Base-by-base conservation (phyloP, 1,140 invertebrate genomes). In the Zeugodacus cucurbitae region DNA sequence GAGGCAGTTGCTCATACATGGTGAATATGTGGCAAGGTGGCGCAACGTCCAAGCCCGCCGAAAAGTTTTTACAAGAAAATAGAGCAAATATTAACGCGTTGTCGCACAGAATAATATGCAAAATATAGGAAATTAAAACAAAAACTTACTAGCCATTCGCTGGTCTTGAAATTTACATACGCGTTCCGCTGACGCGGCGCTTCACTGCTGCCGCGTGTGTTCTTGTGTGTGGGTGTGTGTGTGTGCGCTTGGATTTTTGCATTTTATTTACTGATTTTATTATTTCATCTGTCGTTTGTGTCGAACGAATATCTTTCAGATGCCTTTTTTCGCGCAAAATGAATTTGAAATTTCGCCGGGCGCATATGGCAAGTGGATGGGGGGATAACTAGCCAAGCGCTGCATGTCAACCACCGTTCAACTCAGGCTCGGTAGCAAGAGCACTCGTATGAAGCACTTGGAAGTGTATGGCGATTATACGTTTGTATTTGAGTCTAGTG, bases 221-320 rank as follows among this genome's bases (percentile, higher is more conserved):
- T 11, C 32, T 10, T 14, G 14, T 34, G 29, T 70, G 17, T 70
- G 64, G 37, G 32, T 78, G 70, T 11, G 41, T 78, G 20, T 44
- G 22, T 44, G 74, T 22, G 22, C 4, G 74, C 22, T 2, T 48
- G 11, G 10, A 48, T 82, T 82, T 82, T 82, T 54, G 41, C 74
- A 82, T 54, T 82, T 82, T 82, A 82, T 82, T 82, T 82, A n/a
- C 44, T 82, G 41, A 82, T 82, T 82, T 82, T 82, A 82, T 82
- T 82, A 48, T 48, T 82, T 82, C 44, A 26, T 48, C 26, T 82
- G 74, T 48, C 74, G 41, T 82, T 82, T 82, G n/a, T 82, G 74
- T 29, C 44, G 74, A 82, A 82, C 41, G 74, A 82, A 82, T 82
- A 82, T 82, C 74, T 82, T 82, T 82, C 74, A 82, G 41, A 82